Evolutionary conservation across 2,113 vertebrate genomes (phyloP).

Genomic region (Choloepus hoffmanni): DNA sequence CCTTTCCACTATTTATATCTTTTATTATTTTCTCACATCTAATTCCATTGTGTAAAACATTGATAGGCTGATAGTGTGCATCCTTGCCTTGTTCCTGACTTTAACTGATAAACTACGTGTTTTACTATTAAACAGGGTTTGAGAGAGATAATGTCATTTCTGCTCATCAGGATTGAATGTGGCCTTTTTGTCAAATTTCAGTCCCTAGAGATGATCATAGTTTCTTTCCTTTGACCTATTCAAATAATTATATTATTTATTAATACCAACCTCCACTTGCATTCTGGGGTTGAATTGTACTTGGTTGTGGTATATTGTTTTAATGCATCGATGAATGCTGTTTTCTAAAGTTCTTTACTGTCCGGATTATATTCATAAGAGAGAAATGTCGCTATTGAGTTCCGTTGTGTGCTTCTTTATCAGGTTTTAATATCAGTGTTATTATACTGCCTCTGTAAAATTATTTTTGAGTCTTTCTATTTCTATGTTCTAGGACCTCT

Average conservation of each 20-base stretch:
- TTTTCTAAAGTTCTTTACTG: not conserved
- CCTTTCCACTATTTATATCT: not conserved
- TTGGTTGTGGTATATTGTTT: not conserved
- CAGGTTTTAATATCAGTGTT: constrained; percentile 13
- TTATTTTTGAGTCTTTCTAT: constrained; percentile 23
- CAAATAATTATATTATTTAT: not conserved
- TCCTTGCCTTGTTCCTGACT: not conserved
- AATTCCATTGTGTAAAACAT: not conserved
- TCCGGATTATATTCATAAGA: not conserved
- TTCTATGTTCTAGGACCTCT: not conserved
- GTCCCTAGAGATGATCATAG: not conserved
- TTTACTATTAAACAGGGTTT: not conserved
- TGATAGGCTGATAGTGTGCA: not conserved
- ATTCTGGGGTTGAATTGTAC: not conserved
- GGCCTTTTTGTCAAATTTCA: constrained; percentile 2
- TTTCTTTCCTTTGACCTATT: constrained; percentile 8
- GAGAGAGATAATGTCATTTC: not conserved
- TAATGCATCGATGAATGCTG: not conserved
- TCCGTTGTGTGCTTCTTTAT: constrained; percentile 5
- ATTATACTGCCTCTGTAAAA: not conserved
- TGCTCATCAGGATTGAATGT: not conserved
- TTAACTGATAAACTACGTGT: not conserved
- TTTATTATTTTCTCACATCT: not conserved
- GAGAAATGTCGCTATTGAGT: not conserved
- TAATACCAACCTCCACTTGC: not conserved